A percentile compares a stretch with the other conserved stretches of the same genome.
These are phyloP conservation scores for Catharus ustulatus DNA, from an alignment of 2,797 vertebrate species.

Conservation along the genomic window DNA sequence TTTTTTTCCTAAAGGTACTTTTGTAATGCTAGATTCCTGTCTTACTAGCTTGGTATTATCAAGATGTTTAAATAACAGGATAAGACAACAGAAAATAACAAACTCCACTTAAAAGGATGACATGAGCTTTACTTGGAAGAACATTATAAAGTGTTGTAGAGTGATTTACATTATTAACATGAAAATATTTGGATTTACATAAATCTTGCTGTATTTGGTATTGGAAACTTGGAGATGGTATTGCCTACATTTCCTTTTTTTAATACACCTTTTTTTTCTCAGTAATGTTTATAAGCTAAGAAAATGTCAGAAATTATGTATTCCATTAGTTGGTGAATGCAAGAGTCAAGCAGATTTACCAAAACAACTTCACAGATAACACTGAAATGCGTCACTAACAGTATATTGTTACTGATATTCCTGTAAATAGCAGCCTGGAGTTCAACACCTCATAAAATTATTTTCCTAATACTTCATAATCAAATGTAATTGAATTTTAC, in stretches of 20 bases:
- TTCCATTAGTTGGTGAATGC: background rate
- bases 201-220: background rate
- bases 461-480: background rate
- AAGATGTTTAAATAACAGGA: background rate
- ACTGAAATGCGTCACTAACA: background rate
- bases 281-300: background rate
- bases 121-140: background rate
- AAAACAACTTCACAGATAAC: background rate
- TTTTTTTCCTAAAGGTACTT: background rate
- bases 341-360: background rate
- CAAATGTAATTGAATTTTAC: background rate
- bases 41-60: background rate
- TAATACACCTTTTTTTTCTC: background rate
- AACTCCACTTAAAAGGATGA: background rate
- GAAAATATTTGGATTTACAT: background rate
- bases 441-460: background rate
- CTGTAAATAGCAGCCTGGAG: background rate
- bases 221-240: background rate
- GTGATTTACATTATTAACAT: background rate
- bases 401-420: background rate
- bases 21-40: background rate
- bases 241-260: background rate
- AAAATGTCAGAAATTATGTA: background rate
- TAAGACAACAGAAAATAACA: background rate
- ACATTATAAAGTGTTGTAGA: background rate